Base-by-base conservation (phyloP, 2,113 vertebrate species). In the Larimichthys polyactis region DNA sequence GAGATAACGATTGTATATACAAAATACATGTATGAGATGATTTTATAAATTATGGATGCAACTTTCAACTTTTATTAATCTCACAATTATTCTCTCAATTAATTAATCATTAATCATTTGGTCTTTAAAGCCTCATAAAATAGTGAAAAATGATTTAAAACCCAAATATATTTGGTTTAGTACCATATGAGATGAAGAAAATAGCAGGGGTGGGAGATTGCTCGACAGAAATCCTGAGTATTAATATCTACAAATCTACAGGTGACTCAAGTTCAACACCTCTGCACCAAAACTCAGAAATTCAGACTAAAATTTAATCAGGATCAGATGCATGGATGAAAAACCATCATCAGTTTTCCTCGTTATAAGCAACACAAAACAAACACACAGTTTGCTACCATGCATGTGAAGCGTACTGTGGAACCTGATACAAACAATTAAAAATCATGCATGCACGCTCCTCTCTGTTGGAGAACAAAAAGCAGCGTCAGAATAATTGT, bases 381-480 rank as follows among this genome's bases (percentile, higher is more conserved):
- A 9, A 29, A 75, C 3, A 19, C 29, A 46, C 12, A 1, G 60
- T 40, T 68, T 71, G 10, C 24, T 14, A 2, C 44, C 16, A 27
- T 40, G 40, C 22, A 60, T 27, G 11, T 16, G n/a, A 44, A 51
- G 17, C 36, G 4, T 40, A 46, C 32, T 20, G 54, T 40, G 44
- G 48, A 78, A 11, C 69, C 15, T 19, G 29, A 77, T 11, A 62
- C 27, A 75, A 65, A 79, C 58, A 75, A 19, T 58, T 7, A 63
- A 40, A 70, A 32, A 71, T n/a, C 4, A 14, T 36, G 43, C 69
- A 55, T 27, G 17, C 1, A 0, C 10, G 1, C 12, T 57, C 20
- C 49, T 77, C 51, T 48, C 22, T 71, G 15, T 1, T 49, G 40
- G 55, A 74, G 58, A 78, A 65, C 24, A 82, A 46, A 82, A 77